These are phyloP conservation scores for Bothrops jararaca DNA, from an alignment of 2,113 vertebrate genomes.

Conservation along the genomic window DNA sequence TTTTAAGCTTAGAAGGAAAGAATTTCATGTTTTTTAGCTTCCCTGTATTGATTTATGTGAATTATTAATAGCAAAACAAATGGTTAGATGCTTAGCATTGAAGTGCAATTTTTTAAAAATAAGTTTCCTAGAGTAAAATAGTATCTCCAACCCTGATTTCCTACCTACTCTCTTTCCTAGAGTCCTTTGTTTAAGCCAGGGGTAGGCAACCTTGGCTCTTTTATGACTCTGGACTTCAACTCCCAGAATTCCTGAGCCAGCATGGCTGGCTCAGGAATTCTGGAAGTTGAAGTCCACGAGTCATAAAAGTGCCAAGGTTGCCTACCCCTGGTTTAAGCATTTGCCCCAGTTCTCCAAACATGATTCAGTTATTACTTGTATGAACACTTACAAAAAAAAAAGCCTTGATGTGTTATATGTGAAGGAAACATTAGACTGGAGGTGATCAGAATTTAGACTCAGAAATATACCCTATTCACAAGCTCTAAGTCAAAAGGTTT, in stretches of 20 bases:
- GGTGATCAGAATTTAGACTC: neutral
- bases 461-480: neutral
- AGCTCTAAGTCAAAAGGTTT: slow-evolving; percentile 19
- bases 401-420: neutral
- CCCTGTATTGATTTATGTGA: neutral
- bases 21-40: slow-evolving; percentile 17
- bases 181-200: neutral
- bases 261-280: too few species aligned
- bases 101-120: slow-evolving; percentile 12
- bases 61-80: slow-evolving; percentile 30
- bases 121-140: neutral
- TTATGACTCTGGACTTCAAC: too few species aligned
- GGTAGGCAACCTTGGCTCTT: too few species aligned
- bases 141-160: neutral
- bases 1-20: slow-evolving; percentile 23
- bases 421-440: neutral
- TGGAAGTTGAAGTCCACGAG: too few species aligned
- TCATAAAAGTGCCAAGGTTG: too few species aligned
- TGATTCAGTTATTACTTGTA: neutral
- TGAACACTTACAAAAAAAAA: neutral
- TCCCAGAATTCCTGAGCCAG: too few species aligned
- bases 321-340: slow-evolving; percentile 11
- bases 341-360: neutral
- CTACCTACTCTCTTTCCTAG: neutral
- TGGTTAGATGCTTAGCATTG: slow-evolving; percentile 30